Evolutionary conservation across 2,888 invertebrate genomes (phyloP).

Genomic region (Poecilus cupreus): DNA sequence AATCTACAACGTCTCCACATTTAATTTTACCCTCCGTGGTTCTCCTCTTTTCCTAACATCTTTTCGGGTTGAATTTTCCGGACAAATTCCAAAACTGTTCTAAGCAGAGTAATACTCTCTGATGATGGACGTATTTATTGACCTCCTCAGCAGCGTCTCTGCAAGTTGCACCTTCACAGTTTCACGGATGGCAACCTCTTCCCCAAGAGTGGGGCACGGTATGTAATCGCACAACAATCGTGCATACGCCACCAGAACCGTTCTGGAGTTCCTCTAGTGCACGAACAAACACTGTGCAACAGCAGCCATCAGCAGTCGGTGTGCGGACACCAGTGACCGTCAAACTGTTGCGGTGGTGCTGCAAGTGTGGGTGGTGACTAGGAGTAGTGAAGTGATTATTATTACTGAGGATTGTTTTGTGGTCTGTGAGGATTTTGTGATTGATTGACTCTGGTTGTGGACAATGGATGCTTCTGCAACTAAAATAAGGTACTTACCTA

Average conservation of each 20-base stretch:
- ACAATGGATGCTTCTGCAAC: background rate
- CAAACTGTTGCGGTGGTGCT: background rate
- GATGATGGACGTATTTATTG: no score
- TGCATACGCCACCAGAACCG: background rate
- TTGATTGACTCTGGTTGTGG: background rate
- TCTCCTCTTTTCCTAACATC: no score
- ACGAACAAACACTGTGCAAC: background rate
- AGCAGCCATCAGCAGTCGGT: background rate
- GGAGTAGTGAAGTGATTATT: background rate
- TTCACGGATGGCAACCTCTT: background rate
- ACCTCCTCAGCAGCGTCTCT: no score
- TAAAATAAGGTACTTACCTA: slow-evolving; percentile 19
- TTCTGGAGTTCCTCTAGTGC: background rate
- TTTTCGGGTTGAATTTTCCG: no score
- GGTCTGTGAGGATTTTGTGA: background rate
- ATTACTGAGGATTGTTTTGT: no score
- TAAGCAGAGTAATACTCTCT: no score
- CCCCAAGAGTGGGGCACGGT: background rate
- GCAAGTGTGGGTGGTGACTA: background rate
- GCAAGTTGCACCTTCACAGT: background rate
- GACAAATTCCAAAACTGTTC: no score
- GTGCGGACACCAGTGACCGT: background rate
- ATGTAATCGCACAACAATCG: background rate
- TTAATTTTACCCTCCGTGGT: no score
- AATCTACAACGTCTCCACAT: no score